Evolutionary conservation across 2,797 vertebrate genomes (phyloP).

Genomic region (Sparidentex hasta): DNA sequence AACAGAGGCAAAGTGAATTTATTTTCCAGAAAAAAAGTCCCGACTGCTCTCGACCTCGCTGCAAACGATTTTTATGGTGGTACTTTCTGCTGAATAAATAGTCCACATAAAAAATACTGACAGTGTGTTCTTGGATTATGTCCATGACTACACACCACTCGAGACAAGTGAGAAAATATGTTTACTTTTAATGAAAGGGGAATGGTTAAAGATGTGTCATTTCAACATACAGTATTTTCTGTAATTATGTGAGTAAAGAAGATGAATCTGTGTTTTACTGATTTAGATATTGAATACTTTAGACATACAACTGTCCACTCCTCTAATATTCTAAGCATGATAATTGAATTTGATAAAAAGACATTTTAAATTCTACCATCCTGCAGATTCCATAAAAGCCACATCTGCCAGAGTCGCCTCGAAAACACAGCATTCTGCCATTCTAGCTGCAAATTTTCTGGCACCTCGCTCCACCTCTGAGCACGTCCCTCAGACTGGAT

Average conservation of each 20-base stretch:
- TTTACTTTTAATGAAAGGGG: background rate
- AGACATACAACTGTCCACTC: background rate
- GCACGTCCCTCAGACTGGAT: slow-evolving; percentile 5
- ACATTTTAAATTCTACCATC: background rate
- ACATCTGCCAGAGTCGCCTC: background rate
- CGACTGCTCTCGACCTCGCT: background rate
- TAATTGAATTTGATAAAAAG: background rate
- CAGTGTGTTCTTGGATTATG: background rate
- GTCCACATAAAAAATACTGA: slow-evolving; percentile 13
- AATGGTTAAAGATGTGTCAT: background rate
- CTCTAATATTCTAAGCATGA: background rate
- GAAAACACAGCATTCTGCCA: background rate
- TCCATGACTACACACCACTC: background rate
- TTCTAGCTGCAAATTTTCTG: background rate
- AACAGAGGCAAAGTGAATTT: background rate
- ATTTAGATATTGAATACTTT: background rate
- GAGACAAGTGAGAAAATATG: slow-evolving; percentile 1
- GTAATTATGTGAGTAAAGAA: background rate
- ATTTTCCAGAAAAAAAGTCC: background rate
- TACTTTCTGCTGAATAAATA: slow-evolving; percentile 6
- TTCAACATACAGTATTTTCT: background rate
- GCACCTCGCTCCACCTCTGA: background rate
- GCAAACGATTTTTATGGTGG: background rate
- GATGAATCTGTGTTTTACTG: background rate
- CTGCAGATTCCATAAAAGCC: slow-evolving; percentile 1